Percentiles rank a stretch among this genome's conserved stretches.
Conservation (phyloP, 1,140 invertebrate genomes). For the Chelonus insularis region DNA sequence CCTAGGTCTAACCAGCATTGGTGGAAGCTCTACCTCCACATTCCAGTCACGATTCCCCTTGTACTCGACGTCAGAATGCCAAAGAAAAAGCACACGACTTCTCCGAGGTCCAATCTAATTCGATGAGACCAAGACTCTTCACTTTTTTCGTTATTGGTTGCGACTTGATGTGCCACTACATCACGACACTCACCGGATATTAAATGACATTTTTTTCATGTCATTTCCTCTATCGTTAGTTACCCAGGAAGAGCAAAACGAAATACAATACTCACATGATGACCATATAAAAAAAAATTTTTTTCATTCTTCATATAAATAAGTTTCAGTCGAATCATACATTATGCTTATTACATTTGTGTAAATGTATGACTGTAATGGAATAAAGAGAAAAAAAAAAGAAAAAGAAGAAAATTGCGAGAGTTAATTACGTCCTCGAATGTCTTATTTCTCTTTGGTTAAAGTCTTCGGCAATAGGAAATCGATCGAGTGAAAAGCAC, state of each 20-base stretch:
- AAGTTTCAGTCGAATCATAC: neutral
- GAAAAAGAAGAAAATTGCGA: neutral
- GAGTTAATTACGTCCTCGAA: conserved; percentile 16
- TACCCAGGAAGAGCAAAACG: neutral
- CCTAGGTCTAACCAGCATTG: neutral
- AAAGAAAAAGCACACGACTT: conserved; percentile 10
- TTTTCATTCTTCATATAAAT: no score
- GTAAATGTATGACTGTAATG: no score
- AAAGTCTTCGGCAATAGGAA: neutral
- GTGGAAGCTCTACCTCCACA: conserved; percentile 2
- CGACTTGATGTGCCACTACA: neutral
- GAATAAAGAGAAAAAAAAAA: no score
- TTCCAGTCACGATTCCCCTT: conserved; percentile 27
- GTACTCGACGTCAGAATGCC: conserved; percentile 16
- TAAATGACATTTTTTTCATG: conserved; percentile 16
- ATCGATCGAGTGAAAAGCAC: conserved; percentile 22
- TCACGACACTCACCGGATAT: conserved; percentile 24
- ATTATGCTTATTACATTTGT: no score
- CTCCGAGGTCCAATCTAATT: conserved; percentile 19
- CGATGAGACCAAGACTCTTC: conserved; percentile 2
- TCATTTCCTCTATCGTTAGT: neutral
- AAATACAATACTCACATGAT: neutral
- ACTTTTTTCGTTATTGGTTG: conserved; percentile 19
- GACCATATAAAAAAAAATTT: neutral
- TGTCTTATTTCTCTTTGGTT: neutral